These are phyloP conservation scores for Andrena minutula DNA, from an alignment of 2,888 invertebrate genomes.

Conservation along the genomic window DNA sequence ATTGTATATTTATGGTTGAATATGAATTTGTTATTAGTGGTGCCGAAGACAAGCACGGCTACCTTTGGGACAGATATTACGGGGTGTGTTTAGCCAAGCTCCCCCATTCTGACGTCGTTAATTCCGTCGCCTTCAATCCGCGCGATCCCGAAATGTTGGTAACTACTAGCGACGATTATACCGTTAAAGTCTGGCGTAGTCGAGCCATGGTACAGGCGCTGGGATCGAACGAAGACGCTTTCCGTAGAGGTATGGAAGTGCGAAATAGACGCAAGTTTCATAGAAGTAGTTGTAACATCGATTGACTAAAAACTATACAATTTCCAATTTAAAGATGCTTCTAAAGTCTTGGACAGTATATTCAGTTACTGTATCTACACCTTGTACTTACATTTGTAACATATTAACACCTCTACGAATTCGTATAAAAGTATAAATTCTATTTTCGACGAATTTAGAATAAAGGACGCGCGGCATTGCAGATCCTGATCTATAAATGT, in stretches of 20 bases:
- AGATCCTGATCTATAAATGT: slow-evolving; percentile 10
- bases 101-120: slow-evolving; percentile 92
- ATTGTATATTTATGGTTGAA: slow-evolving; percentile 21
- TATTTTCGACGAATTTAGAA: slow-evolving; percentile 49
- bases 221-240: slow-evolving; percentile 83
- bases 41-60: slow-evolving; percentile 93
- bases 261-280: slow-evolving; percentile 80
- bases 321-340: slow-evolving; percentile 80
- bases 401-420: slow-evolving; percentile 45
- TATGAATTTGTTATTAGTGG: slow-evolving; percentile 87
- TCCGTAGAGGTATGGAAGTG: slow-evolving; percentile 85
- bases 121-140: slow-evolving; percentile 94
- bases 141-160: slow-evolving; percentile 92
- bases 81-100: slow-evolving; percentile 91
- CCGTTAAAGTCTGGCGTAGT: slow-evolving; percentile 89
- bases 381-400: slow-evolving; percentile 55
- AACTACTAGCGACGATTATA: slow-evolving; percentile 93
- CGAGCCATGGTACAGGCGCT: slow-evolving; percentile 85
- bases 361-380: slow-evolving; percentile 15
- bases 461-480: background rate
- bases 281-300: slow-evolving; percentile 80
- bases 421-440: slow-evolving; percentile 41
- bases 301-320: slow-evolving; percentile 82
- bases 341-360: slow-evolving; percentile 44
- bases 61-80: slow-evolving; percentile 94